Base-by-base conservation (phyloP, 2,797 vertebrate genomes). In the Myoxocephalus aenaeus region DNA sequence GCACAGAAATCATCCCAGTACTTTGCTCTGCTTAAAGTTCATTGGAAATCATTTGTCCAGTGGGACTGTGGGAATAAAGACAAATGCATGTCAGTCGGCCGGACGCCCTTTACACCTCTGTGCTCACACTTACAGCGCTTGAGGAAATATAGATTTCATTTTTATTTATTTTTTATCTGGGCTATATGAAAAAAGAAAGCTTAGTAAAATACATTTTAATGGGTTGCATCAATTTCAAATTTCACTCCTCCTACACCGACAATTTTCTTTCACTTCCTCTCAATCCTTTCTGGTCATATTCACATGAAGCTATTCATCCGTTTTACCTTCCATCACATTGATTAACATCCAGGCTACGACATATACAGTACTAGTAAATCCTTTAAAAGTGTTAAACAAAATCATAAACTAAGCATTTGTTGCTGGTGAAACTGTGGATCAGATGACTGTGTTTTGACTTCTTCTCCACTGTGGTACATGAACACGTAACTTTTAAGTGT, bases 1-100 rank as follows among this genome's bases (percentile, higher is more conserved):
- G 70, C 27, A 13, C 18, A 62, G 46, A 77, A 67, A 53, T 71
- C 62, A 78, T 57, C 68, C 34, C 54, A 73, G 61, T 48, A 3
- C 62, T 75, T 82, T 67, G 36, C 22, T 78, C 61, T 50, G 25
- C 79, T 84, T 79, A 34, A 83, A 77, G 82, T 51, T 50, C 4
- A 70, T 34, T 54, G 48, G 56, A 80, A 85, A 73, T 77, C 59
- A 67, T 79, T 81, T 65, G 32, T 53, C 69, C 48, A 56, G 5
- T 25, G 65, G 46, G 58, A 66, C 59, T 32, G 2, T 12, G 40
- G 42, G 56, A 66, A 63, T 68, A 50, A 78, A 38, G 53, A 77
- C 2, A 44, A 8, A 32, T 76, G 56, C 13, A 34, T 40, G 18
- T 56, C 69, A 38, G 8, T 66, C 29, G 70, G 63, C 2, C n/a